These are phyloP conservation scores for Carterocephalus palaemon DNA, from an alignment of 2,888 invertebrate genomes.

Conservation along the genomic window DNA sequence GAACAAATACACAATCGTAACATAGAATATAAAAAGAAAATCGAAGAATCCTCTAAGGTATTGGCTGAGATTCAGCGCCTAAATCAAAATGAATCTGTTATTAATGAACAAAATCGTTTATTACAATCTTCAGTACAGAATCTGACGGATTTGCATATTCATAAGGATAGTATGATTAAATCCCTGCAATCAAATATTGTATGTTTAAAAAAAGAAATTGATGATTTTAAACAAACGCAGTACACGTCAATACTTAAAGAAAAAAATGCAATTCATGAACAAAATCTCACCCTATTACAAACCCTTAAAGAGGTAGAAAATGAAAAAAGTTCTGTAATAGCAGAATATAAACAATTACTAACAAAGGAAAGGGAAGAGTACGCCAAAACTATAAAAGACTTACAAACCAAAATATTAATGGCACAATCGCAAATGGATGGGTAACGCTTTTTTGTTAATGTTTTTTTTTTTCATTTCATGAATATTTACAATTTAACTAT, in stretches of 20 bases:
- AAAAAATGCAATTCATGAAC: conserved; percentile 54
- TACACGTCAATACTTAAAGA: conserved; percentile 39
- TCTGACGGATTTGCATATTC: conserved; percentile 45
- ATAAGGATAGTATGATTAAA: conserved; percentile 50
- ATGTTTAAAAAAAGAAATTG: conserved; percentile 45
- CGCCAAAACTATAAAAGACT: conserved; percentile 50
- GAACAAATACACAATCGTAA: conserved; percentile 38
- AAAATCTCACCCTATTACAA: conserved; percentile 63
- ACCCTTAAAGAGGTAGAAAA: conserved; percentile 61
- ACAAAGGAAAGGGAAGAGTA: conserved; percentile 74
- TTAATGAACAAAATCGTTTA: conserved; percentile 57
- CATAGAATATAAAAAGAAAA: conserved; percentile 40
- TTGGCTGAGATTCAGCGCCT: conserved; percentile 39
- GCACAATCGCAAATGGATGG: conserved; percentile 57
- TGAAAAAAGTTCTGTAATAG: conserved; percentile 59
- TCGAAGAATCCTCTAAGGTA: conserved; percentile 57
- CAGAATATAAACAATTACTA: conserved; percentile 73
- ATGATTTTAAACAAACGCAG: conserved; percentile 41
- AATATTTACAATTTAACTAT: too few relatives aligned
- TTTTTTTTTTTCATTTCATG: conserved; percentile 8
- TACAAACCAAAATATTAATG: conserved; percentile 53
- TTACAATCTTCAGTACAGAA: conserved; percentile 50
- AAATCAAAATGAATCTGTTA: conserved; percentile 49
- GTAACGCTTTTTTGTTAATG: conserved; percentile 40
- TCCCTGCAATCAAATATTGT: conserved; percentile 43